Base-by-base conservation (phyloP, 2,113 vertebrate genomes). In the Poeciliopsis retropinna region DNA sequence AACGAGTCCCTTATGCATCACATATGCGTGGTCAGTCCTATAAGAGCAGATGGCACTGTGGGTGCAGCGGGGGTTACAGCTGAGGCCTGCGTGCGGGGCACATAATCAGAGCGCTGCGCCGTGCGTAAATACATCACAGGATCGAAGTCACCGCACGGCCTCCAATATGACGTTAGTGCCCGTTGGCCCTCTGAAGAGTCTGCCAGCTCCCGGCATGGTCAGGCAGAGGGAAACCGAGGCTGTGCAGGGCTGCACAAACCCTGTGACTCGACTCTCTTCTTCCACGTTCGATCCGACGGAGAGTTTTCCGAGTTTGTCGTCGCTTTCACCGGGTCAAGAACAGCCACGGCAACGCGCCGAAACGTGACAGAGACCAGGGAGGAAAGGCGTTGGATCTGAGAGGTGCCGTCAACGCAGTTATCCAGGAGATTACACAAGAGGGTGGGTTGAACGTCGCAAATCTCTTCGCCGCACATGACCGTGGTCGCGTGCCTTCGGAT, bases 81-180 rank as follows among this genome's bases (percentile, higher is more conserved):
- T 81, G 88, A 83, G 76, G 72, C 65, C 69, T 82, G 80, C 81
- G 82, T 87, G 78, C 75, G 39, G 31, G 87, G 82, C 74, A 11
- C 44, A 22, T 54, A 3, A 89, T 85, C 88, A 90, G 83, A 89
- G 87, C 85, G 44, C 79, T 39, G 83, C 73, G 25, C 69, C 64
- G 75, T 84, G 83, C 77, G 28, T 79, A 84, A 89, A 90, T 87
- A 92, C 86, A 93, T 93, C 90, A 93, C 85, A 92, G 76, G 76
- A 76, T 73, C 39, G 30, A 25, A 81, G 78, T 75, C 76, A 79
- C 92, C 88, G 39, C 90, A 92, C 83, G 82, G 82, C 84, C 91
- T 81, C 85, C 3, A 15, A 44, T n/a, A 77, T 90, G 89, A 93
- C 89, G 84, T 92, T 88, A 92, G 84, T 83, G 70, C 78, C 85